Evolutionary conservation across 1,140 invertebrate genomes (phyloP), one percentile per base, ranked within the genome.

Genomic region (Drosophila kepulauana): DNA sequence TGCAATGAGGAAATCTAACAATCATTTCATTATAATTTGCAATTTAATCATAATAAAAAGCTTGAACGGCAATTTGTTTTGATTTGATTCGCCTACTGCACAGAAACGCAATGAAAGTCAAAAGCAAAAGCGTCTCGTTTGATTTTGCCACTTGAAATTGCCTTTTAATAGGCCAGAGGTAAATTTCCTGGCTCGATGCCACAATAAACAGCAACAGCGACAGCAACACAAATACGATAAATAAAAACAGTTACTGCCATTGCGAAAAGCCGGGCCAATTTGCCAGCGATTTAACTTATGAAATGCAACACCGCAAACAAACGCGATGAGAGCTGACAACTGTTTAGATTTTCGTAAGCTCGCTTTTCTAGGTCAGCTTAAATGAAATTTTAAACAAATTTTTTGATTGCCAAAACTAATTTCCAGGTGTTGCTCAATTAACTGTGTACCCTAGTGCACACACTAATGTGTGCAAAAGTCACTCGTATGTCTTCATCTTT

Each of bases 401-500:
- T 46, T 43, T 46, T 43, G 57, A 71, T 64, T 65, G 38, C 54
- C 57, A 65, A 69, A 25, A 68, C 20, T 30, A 48, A 57, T 62
- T 61, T 65, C 62, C 15, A 70, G 45, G 45, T 38, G 35, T 59
- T 51, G 20, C 66, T 30, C 58, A 62, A 41, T 57, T 57, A 41
- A 20, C 30, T 67, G n/a, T 67, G n/a, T n/a, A 41, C 54, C 33
- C 16, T 46, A 41, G 5, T 69, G 41, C 59, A 41, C 78, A 76
- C 82, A 82, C 75, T 87, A 86, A 87, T 86, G 72, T 82, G 79
- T 82, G 79, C 79, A 87, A 81, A 86, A 15, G 63, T 65, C 68
- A 62, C 61, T n/a, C 38, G 74, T 58, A 30, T 30, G 46, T 30
- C 7, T 28, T 66, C 72, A 72, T 79, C 79, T 79, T 66, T 81